These are phyloP conservation scores for Parnassius smintheus DNA, from an alignment of 2,888 invertebrate species.

Conservation along the genomic window DNA sequence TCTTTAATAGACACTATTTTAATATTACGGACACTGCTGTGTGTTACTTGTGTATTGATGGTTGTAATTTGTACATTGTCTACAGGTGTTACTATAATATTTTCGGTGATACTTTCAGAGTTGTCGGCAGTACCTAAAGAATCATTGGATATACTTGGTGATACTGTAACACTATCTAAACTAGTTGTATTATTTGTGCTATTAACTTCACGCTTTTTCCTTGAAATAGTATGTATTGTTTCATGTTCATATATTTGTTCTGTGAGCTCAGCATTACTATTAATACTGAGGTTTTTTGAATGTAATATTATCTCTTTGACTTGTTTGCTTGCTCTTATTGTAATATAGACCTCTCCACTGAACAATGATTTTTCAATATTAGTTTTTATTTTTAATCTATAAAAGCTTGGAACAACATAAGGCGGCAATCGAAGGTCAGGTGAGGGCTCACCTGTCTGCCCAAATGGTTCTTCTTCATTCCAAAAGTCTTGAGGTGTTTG, in stretches of 20 bases:
- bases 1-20: constrained; percentile 54
- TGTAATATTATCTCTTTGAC: constrained; percentile 76
- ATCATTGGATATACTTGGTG: constrained; percentile 27
- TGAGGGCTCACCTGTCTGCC: constrained; percentile 46
- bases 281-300: constrained; percentile 68
- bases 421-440: constrained; percentile 68
- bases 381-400: constrained; percentile 79
- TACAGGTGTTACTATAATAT: constrained; percentile 30
- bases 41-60: constrained; percentile 60
- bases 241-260: constrained; percentile 72
- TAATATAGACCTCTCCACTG: constrained; percentile 71
- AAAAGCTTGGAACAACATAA: constrained; percentile 77
- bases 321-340: constrained; percentile 57
- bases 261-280: constrained; percentile 58
- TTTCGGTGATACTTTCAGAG: constrained; percentile 29
- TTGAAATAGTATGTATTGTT: constrained; percentile 41
- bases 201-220: constrained; percentile 46
- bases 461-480: constrained; percentile 69
- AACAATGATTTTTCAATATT: constrained; percentile 70
- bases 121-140: constrained; percentile 23
- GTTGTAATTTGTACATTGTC: constrained; percentile 30
- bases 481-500: constrained; percentile 58
- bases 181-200: constrained; percentile 24
- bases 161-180: constrained; percentile 26
- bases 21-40: constrained; percentile 60